Evolutionary conservation across 2,113 vertebrate genomes (phyloP).

Genomic region (Peromyscus californicus): DNA sequence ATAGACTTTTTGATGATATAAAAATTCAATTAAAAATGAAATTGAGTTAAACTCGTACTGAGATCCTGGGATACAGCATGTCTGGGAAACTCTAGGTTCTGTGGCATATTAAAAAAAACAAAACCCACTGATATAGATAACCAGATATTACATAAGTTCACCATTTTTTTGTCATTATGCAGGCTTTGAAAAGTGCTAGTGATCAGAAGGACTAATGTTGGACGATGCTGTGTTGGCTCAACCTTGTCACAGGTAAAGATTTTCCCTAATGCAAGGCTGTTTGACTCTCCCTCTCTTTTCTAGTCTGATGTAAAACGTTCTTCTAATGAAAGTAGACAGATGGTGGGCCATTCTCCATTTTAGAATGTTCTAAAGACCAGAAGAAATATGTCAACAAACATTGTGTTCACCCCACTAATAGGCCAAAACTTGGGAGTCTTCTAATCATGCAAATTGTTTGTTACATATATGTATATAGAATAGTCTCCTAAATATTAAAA

Average conservation of each 20-base stretch:
- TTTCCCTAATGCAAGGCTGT: neutral
- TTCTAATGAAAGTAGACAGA: neutral
- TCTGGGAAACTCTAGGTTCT: conserved; percentile 52
- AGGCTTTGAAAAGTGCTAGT: neutral
- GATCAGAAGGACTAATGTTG: conserved; percentile 16
- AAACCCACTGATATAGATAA: neutral
- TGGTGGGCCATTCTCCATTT: neutral
- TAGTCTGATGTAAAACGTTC: neutral
- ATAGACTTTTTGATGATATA: neutral
- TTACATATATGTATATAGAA: neutral
- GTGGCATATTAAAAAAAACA: neutral
- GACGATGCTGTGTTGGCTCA: neutral
- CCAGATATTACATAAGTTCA: neutral
- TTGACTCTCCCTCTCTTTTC: neutral
- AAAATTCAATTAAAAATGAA: conserved; percentile 38
- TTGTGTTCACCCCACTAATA: neutral
- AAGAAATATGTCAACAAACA: conserved; percentile 2
- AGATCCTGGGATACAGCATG: neutral
- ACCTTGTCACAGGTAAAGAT: neutral
- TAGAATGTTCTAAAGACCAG: neutral
- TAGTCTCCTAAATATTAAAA: neutral
- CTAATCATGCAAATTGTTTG: neutral
- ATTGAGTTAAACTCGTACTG: conserved; percentile 22
- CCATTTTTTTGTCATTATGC: neutral
- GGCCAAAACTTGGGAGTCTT: neutral